Conservation (phyloP, 2,888 invertebrate genomes). For the Brenthis ino region DNA sequence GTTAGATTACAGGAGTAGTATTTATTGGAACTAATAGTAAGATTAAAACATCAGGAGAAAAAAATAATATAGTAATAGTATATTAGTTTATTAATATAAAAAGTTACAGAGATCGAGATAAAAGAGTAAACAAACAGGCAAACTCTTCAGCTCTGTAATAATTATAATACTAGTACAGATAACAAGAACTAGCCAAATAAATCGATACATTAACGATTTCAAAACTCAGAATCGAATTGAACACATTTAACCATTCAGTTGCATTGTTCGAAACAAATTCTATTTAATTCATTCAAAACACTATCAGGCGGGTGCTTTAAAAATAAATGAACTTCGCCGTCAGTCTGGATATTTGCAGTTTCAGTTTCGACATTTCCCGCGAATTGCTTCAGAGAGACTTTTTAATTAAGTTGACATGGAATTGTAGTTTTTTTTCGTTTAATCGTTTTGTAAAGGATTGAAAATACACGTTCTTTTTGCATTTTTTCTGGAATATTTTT, state of each 20-base stretch:
- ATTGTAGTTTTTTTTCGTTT: slow-evolving; percentile 6
- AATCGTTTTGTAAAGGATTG: background rate
- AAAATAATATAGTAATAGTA: no score
- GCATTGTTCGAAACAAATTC: slow-evolving; percentile 6
- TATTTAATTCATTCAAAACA: slow-evolving; percentile 16
- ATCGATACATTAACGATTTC: background rate
- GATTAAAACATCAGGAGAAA: no score
- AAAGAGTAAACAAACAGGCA: no score
- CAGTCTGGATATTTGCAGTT: slow-evolving; percentile 20
- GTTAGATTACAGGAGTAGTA: no score
- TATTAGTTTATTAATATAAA: no score
- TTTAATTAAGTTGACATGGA: slow-evolving; percentile 28
- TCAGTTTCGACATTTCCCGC: slow-evolving; percentile 19
- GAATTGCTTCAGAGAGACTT: slow-evolving; percentile 20
- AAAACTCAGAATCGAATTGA: background rate
- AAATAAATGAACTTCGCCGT: slow-evolving; percentile 20
- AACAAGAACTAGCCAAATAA: background rate
- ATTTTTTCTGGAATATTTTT: no score
- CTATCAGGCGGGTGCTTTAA: slow-evolving; percentile 13
- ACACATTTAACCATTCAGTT: background rate
- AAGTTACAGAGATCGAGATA: no score
- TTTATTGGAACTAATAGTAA: no score
- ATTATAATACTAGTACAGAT: no score
- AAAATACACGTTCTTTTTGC: slow-evolving; percentile 1
- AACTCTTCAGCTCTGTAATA: no score